A percentile compares a stretch with the other conserved stretches of the same genome.
Evolutionary conservation across 2,113 vertebrate species (phyloP).

Genomic region (Rostratula benghalensis): DNA sequence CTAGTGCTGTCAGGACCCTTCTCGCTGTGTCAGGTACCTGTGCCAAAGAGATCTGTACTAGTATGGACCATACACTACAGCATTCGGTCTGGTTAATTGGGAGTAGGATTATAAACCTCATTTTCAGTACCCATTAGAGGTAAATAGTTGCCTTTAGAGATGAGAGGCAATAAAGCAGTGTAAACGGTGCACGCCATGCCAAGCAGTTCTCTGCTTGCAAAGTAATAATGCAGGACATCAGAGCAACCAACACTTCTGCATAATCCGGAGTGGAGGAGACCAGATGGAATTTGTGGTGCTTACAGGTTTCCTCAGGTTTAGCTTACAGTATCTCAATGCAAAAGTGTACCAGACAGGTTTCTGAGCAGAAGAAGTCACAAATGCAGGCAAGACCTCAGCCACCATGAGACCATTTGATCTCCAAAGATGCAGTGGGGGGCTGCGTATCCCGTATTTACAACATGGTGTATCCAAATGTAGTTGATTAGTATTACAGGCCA

Average conservation of each 20-base stretch:
- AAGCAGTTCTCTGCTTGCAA: background rate
- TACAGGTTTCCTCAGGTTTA: background rate
- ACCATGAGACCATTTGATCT: slow-evolving; percentile 44
- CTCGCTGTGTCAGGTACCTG: background rate
- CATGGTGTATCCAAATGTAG: slow-evolving; percentile 46
- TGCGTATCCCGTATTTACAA: background rate
- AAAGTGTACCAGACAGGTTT: background rate
- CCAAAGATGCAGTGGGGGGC: background rate
- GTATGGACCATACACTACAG: background rate
- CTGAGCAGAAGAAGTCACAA: background rate
- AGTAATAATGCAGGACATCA: background rate
- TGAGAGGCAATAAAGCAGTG: background rate
- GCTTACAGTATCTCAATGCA: background rate
- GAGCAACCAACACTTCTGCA: background rate
- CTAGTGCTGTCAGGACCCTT: background rate
- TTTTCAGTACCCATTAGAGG: background rate
- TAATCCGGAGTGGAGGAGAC: background rate
- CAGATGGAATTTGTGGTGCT: background rate
- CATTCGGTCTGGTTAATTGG: background rate
- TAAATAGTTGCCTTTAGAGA: background rate
- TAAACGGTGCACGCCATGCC: background rate
- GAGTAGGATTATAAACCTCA: background rate
- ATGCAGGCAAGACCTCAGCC: background rate
- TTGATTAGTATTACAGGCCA: slow-evolving; percentile 42
- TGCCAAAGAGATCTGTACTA: background rate